These are phyloP conservation scores for Cephus spinipes DNA, from an alignment of 2,888 invertebrate species.

Conservation along the genomic window DNA sequence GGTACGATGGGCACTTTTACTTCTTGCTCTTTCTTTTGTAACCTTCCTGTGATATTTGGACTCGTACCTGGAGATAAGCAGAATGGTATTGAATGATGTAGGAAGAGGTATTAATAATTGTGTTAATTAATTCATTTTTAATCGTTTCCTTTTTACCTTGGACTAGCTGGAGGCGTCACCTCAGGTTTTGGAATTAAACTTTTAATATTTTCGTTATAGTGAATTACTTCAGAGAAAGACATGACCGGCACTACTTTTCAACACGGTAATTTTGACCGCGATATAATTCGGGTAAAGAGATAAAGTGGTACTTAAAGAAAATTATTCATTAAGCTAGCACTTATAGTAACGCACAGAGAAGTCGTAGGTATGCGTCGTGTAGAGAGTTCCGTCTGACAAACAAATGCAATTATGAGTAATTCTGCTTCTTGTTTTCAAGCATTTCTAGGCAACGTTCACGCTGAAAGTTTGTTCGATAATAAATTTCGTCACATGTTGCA, in stretches of 20 bases:
- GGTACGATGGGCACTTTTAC: slow-evolving; percentile 46
- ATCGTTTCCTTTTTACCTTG: slow-evolving; percentile 24
- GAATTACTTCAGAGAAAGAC: not conserved
- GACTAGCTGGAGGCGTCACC: slow-evolving; percentile 25
- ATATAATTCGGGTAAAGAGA: not conserved
- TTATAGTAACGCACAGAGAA: not conserved
- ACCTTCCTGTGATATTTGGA: slow-evolving; percentile 39
- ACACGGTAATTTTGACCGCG: not conserved
- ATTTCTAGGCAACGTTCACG: not conserved
- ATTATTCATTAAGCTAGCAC: not conserved
- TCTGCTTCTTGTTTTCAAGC: not conserved
- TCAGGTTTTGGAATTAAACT: slow-evolving; percentile 28
- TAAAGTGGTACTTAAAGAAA: not conserved
- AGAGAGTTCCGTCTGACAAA: not conserved
- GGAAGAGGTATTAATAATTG: not conserved
- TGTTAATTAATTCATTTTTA: not conserved
- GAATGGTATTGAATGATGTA: not conserved
- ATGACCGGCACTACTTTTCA: not conserved
- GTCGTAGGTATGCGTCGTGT: not conserved
- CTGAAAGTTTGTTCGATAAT: not conserved
- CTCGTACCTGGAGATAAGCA: slow-evolving; percentile 32
- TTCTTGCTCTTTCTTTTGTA: slow-evolving; percentile 23
- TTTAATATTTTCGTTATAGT: slow-evolving; percentile 27
- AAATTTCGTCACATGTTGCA: not conserved
- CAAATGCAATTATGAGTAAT: not conserved